Percentiles rank a stretch among this genome's conserved stretches.
Conservation (phyloP, 2,888 invertebrate species). For the Drosophila subquinaria region DNA sequence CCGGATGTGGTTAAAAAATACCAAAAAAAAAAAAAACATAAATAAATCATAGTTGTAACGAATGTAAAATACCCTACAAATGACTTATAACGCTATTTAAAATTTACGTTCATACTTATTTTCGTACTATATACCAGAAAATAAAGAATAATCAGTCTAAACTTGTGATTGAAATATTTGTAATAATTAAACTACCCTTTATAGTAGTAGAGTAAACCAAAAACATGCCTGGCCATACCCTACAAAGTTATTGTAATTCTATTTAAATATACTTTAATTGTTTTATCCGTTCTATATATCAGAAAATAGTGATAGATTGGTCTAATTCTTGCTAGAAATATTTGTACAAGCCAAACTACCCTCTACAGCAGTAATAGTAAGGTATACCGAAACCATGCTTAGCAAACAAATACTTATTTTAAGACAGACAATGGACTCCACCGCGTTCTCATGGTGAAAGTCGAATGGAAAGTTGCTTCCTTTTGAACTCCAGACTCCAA, state of each 20-base stretch:
- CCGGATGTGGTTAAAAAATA: conserved; percentile 65
- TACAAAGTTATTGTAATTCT: too few relatives aligned
- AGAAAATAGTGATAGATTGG: not conserved
- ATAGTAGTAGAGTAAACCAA: not conserved
- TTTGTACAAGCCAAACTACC: not conserved
- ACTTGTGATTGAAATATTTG: not conserved
- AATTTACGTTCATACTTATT: too few relatives aligned
- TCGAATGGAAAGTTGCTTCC: conserved; percentile 2
- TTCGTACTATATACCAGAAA: not conserved
- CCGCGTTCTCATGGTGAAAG: conserved; percentile 2
- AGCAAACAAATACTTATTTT: conserved; percentile 35
- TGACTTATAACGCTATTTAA: conserved; percentile 1
- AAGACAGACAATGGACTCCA: conserved; percentile 27
- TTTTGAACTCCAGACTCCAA: conserved; percentile 16
- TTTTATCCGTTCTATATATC: not conserved
- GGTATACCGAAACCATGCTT: conserved; percentile 5
- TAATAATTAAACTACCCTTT: not conserved
- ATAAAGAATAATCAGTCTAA: not conserved
- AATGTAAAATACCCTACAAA: conserved; percentile 27
- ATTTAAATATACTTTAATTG: too few relatives aligned
- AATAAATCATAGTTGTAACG: not conserved
- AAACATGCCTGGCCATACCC: not conserved
- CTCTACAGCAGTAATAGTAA: not conserved
- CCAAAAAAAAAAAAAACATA: conserved; percentile 42
- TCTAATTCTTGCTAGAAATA: not conserved